A percentile compares a stretch with the other conserved stretches of the same genome.
These are phyloP conservation scores for Mesorhabditis spiculigera DNA, from an alignment of 2,888 invertebrate genomes.

Conservation along the genomic window DNA sequence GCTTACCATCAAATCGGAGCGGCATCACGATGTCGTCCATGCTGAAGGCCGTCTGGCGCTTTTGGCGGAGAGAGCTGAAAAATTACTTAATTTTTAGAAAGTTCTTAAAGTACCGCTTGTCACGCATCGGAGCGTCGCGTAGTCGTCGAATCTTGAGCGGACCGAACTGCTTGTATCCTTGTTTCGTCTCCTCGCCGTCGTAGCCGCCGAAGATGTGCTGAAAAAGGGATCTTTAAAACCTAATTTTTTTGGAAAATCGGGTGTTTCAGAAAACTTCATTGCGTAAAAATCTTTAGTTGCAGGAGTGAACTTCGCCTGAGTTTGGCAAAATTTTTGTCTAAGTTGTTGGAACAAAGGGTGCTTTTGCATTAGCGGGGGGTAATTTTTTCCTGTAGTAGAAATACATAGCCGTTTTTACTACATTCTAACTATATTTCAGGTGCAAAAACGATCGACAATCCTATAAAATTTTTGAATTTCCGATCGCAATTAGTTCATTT, in stretches of 20 bases:
- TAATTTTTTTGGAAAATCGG: too few relatives aligned
- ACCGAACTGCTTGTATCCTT: constrained; percentile 52
- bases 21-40: constrained; percentile 48
- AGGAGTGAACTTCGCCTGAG: too few relatives aligned
- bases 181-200: constrained; percentile 51
- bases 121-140: constrained; percentile 32
- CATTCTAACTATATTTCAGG: too few relatives aligned
- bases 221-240: too few relatives aligned
- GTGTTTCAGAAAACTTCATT: not conserved
- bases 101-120: constrained; percentile 15
- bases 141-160: constrained; percentile 41
- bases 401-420: too few relatives aligned
- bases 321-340: not conserved
- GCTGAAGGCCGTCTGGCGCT: constrained; percentile 35
- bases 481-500: too few relatives aligned
- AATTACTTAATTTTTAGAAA: not conserved
- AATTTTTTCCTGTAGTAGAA: not conserved
- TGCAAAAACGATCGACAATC: not conserved
- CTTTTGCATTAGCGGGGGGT: too few relatives aligned
- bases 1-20: constrained; percentile 44
- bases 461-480: too few relatives aligned
- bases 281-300: too few relatives aligned
- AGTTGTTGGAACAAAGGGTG: too few relatives aligned
- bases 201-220: constrained; percentile 29
- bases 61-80: constrained; percentile 7